These are phyloP conservation scores for Nyctibius grandis DNA, from an alignment of 2,797 vertebrate genomes.

Conservation along the genomic window DNA sequence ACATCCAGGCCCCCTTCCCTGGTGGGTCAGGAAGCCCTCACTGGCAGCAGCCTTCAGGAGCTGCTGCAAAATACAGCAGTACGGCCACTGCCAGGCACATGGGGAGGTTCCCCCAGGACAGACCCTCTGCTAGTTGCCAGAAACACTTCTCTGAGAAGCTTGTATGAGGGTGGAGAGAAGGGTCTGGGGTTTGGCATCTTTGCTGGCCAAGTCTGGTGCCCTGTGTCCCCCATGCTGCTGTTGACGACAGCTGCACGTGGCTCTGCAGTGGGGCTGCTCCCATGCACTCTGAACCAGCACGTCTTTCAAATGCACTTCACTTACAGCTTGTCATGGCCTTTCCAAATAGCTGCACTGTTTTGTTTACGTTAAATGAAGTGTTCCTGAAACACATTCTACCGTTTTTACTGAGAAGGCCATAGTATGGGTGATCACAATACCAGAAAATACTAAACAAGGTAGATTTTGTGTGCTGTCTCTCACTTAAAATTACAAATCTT, in stretches of 20 bases:
- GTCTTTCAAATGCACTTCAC: not conserved
- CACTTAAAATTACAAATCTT: not conserved
- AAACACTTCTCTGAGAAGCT: not conserved
- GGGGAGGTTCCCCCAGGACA: not conserved
- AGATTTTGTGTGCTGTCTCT: not conserved
- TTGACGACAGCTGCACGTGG: fast-evolving
- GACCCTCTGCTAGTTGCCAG: not conserved
- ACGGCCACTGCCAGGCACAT: fast-evolving
- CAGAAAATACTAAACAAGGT: not conserved
- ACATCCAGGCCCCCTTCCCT: not conserved
- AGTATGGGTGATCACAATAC: not conserved
- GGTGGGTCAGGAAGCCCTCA: not conserved
- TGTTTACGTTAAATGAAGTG: not conserved
- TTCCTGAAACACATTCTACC: not conserved
- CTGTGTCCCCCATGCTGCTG: not conserved
- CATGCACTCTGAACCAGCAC: fast-evolving
- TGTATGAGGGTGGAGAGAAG: not conserved
- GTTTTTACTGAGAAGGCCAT: not conserved
- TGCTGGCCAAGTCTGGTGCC: not conserved
- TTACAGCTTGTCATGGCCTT: not conserved
- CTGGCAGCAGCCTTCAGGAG: not conserved
- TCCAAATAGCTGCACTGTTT: not conserved
- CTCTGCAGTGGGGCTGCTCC: not conserved
- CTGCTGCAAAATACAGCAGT: not conserved
- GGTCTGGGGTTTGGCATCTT: not conserved